Base-by-base conservation (phyloP, 1,140 invertebrate genomes). In the Aphelenchoides avenae region DNA sequence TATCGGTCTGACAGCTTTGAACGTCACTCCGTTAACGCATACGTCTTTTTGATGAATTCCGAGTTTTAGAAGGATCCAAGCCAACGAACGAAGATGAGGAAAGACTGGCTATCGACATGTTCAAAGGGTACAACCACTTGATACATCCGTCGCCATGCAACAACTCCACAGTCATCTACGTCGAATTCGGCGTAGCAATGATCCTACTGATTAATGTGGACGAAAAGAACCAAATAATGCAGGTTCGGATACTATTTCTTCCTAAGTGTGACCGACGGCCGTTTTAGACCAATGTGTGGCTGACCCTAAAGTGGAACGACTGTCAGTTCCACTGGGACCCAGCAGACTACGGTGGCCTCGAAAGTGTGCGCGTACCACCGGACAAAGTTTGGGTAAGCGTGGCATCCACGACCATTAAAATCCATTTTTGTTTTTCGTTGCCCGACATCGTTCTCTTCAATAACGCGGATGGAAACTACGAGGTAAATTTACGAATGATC, bases 321-420 rank as follows among this genome's bases (percentile, higher is more conserved):
- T 97, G 96, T 80, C 61, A 66, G 36, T 58, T 63, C 26, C 30
- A 7, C 78, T 99, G 94, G 95, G 89, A 96, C 75, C 89, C 94
- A 73, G 87, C 89, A 48, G 89, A 96, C 79, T 98, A 97, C 75
- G 92, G 92, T 49, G 90, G 91, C 42, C 96, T 99, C 60, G 86
- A 86, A 26, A 89, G 94, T 18, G 84, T 98, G 34, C 85, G 93
- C 61, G 84, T 99, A 59, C 89, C 91, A 20, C 91, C 91, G 22
- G 91, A 96, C 79, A 94, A 95, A 85, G 92, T 98, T 51, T 99
- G 95, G 95, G 94, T 94, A 79, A n/a, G n/a, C n/a, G n/a, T n/a
- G n/a, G n/a, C n/a, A n/a, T n/a, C n/a, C n/a, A n/a, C n/a, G n/a
- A n/a, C n/a, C n/a, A n/a, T n/a, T n/a, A n/a, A n/a, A n/a, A n/a